These are phyloP conservation scores for Brachypodius melanocephalos DNA, from an alignment of 2,113 vertebrate species.

Conservation along the genomic window DNA sequence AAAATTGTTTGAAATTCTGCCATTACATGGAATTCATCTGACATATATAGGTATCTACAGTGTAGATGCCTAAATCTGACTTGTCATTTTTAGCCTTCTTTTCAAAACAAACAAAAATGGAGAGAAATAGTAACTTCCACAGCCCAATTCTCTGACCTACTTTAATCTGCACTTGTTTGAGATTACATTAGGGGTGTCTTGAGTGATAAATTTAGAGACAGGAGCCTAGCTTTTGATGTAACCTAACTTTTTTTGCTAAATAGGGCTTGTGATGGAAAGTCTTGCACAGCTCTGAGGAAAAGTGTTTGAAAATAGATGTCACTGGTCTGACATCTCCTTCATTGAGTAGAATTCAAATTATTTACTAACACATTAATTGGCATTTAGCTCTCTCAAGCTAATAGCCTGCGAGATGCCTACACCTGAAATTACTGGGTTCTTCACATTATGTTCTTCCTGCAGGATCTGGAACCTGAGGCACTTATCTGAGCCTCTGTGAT, in stretches of 20 bases:
- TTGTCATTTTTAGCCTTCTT: background rate
- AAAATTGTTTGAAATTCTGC: background rate
- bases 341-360: background rate
- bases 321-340: background rate
- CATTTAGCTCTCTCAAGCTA: background rate
- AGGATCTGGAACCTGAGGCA: background rate
- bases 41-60: background rate
- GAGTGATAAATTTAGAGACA: background rate
- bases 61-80: background rate
- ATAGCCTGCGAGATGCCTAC: background rate
- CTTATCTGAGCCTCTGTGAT: background rate
- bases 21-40: background rate
- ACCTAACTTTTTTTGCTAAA: background rate
- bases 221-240: constrained; percentile 10
- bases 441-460: background rate
- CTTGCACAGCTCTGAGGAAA: background rate
- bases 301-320: background rate
- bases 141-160: constrained; percentile 4
- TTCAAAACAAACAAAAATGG: background rate
- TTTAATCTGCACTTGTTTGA: background rate
- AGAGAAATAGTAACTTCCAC: background rate
- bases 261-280: background rate
- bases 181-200: background rate
- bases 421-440: background rate
- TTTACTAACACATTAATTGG: background rate